Base-by-base conservation (phyloP, 2,113 vertebrate species). In the Petroica traversi region DNA sequence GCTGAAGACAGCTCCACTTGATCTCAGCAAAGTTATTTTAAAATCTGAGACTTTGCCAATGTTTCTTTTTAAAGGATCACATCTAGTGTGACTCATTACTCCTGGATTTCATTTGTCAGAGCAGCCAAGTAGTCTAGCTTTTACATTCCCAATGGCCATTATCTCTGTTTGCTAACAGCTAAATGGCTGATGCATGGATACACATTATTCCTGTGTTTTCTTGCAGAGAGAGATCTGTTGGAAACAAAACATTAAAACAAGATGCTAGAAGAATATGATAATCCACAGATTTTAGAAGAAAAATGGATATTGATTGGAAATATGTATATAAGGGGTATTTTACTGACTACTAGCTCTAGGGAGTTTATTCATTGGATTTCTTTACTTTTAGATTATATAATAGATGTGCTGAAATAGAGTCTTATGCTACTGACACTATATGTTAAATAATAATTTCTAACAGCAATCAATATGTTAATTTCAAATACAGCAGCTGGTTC, bases 11-110 rank as follows among this genome's bases (percentile, higher is more conserved):
- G 80, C 79, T 92, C 54, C 92, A 72, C 87, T 97, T 95, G 73
- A 97, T 95, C 89, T 95, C 90, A 92, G 88, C 63, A 93, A 97
- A 96, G 90, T 96, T 97, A 96, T 97, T 98, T 97, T 97, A 96
- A 95, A 97, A 96, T 92, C 90, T 77, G 92, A 88, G 92, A 95
- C 68, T 96, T 96, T 97, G 85, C 84, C 96, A 97, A 95, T 68
- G 73, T 93, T 97, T 97, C 86, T 95, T 97, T 97, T 95, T 95
- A 96, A 97, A 95, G 93, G 92, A 95, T 96, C 89, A 24, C 69
- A 92, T 97, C 91, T 95, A 89, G 51, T 81, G 67, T 97, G 96
- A 97, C 78, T 97, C 97, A 97, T 97, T 98, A 95, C 88, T 85
- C 81, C 59, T 77, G 79, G 74, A 94, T 97, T 97, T 95, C 77